A percentile compares a stretch with the other conserved stretches of the same genome.
Conservation (phyloP, 2,888 invertebrate species). For the Allolobophora icterica region DNA sequence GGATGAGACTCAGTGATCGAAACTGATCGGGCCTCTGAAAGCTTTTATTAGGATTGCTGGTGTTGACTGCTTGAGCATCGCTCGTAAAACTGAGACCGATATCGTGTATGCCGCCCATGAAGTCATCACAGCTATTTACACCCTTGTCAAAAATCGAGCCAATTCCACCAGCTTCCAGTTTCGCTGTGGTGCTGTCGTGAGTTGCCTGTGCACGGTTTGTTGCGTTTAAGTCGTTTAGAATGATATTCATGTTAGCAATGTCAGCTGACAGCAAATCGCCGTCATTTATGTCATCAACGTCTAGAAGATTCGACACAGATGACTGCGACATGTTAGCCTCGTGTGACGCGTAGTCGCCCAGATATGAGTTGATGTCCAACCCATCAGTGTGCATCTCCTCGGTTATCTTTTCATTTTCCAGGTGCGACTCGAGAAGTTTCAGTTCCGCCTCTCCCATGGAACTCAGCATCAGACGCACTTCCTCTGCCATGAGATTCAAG, state of each 20-base stretch:
- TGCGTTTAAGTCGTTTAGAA: conserved; percentile 37
- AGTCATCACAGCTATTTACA: not conserved
- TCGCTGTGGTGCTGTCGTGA: not conserved
- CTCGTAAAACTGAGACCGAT: not conserved
- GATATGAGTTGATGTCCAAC: conserved; percentile 7
- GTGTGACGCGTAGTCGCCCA: not conserved
- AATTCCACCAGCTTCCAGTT: not conserved
- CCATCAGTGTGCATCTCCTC: not conserved
- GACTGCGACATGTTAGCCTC: not conserved
- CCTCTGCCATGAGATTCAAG: conserved; percentile 45
- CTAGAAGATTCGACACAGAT: conserved; percentile 35
- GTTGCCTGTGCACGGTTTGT: not conserved
- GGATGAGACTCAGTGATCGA: not conserved
- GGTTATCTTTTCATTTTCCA: conserved; percentile 26
- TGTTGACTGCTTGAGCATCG: not conserved
- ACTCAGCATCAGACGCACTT: conserved; percentile 44
- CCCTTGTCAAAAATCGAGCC: conserved; percentile 12
- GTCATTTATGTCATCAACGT: conserved; percentile 50
- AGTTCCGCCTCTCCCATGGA: conserved; percentile 46
- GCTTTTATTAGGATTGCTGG: not conserved
- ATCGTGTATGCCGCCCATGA: not conserved
- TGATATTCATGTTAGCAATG: conserved; percentile 42
- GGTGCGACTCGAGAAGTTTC: conserved; percentile 40
- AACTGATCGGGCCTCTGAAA: not conserved
- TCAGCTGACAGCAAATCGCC: conserved; percentile 47